Conservation (phyloP, 2,888 invertebrate genomes). For the Parnassius apollo region DNA sequence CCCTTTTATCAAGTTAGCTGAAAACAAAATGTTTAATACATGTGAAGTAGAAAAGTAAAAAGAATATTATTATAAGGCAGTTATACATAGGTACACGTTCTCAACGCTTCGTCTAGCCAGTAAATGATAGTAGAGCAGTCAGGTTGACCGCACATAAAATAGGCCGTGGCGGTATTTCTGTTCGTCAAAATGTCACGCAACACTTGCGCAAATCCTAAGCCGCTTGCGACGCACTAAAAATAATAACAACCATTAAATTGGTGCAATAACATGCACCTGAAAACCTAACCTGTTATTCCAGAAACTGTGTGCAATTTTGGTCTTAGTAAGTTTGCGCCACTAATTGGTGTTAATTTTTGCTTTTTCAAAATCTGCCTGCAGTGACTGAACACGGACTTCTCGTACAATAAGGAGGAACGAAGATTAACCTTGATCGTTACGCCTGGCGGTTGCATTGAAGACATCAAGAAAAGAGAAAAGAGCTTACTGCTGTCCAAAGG, state of each 20-base stretch:
- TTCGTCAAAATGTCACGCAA: constrained; percentile 71
- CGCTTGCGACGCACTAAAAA: constrained; percentile 49
- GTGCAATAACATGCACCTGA: constrained; percentile 17
- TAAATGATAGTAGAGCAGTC: constrained; percentile 19
- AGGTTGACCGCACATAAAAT: constrained; percentile 31
- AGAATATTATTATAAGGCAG: neutral
- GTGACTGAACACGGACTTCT: too few relatives aligned
- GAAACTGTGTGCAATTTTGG: neutral
- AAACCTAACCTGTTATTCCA: constrained; percentile 14
- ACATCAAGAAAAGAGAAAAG: too few relatives aligned
- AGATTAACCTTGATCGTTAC: too few relatives aligned
- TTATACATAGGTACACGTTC: neutral
- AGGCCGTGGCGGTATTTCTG: constrained; percentile 67
- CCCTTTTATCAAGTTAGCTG: too few relatives aligned
- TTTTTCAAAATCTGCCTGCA: too few relatives aligned
- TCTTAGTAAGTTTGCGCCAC: too few relatives aligned
- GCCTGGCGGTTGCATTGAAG: too few relatives aligned
- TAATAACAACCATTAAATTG: constrained; percentile 37
- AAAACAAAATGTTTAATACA: too few relatives aligned
- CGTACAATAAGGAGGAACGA: too few relatives aligned
- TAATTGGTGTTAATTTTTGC: too few relatives aligned
- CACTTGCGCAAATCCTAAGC: constrained; percentile 62
- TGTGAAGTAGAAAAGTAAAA: too few relatives aligned
- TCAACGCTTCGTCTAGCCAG: constrained; percentile 4
- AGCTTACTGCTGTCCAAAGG: too few relatives aligned